A percentile compares a stretch with the other conserved stretches of the same genome.
phyloP scores from a whole-genome alignment of 2,797 vertebrate genomes.

The Poeciliopsis gracilis region DNA sequence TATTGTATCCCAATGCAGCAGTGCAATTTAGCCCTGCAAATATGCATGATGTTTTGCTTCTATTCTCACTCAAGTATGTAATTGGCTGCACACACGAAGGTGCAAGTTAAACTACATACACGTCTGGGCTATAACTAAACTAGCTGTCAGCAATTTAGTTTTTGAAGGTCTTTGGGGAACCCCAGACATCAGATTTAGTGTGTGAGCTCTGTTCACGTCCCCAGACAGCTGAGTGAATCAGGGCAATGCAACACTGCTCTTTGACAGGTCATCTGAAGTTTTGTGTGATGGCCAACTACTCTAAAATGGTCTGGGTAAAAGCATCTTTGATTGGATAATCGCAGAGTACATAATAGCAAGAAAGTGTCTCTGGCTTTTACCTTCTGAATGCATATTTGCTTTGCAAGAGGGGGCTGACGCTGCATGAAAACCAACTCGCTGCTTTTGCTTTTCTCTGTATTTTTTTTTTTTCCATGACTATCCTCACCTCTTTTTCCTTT shows the following conservation, averaged over 20 bases:
- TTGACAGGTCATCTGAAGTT: slow-evolving; percentile 45
- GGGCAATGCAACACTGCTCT: slow-evolving; percentile 4
- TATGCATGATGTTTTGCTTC: slow-evolving; percentile 69
- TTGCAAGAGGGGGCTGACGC: slow-evolving; percentile 14
- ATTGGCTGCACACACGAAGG: slow-evolving; percentile 14
- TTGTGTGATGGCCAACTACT: slow-evolving; percentile 27
- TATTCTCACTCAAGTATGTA: slow-evolving; percentile 40
- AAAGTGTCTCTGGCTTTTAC: slow-evolving; percentile 14
- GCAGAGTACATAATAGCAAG: slow-evolving; percentile 16
- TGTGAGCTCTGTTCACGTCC: slow-evolving; percentile 24
- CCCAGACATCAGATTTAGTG: background rate
- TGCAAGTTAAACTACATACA: slow-evolving; percentile 14
- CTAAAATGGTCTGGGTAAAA: slow-evolving; percentile 20
- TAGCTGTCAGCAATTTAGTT: slow-evolving; percentile 13
- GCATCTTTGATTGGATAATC: slow-evolving; percentile 47
- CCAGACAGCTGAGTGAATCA: slow-evolving; percentile 13
- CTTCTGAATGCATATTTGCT: slow-evolving; percentile 16
- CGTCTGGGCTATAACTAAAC: background rate
- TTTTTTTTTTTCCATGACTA: slow-evolving; percentile 15
- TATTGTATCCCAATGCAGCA: slow-evolving; percentile 51
- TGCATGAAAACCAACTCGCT: slow-evolving; percentile 13
- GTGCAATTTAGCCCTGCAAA: slow-evolving; percentile 64
- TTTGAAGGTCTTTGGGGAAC: slow-evolving; percentile 7
- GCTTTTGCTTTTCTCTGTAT: slow-evolving; percentile 25
- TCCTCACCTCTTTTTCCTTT: slow-evolving; percentile 3